Evolutionary conservation across 2,888 invertebrate genomes (phyloP), one percentile per base, ranked within the genome.

Genomic region (Drosophila kuntzei): DNA sequence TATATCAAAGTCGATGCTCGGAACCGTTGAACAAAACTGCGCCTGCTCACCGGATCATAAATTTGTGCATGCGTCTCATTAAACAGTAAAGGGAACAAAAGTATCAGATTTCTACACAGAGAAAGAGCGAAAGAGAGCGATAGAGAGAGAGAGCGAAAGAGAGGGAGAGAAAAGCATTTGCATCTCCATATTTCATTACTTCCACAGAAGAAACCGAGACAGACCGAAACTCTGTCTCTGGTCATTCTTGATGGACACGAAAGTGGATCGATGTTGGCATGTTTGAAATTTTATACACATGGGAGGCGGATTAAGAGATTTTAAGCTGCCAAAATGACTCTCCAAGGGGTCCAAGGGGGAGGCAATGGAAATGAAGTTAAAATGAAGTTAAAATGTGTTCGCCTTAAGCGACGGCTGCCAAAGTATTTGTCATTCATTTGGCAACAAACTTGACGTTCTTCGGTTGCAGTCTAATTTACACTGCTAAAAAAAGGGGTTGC

Each of bases 11-110:
- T 51, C 46, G 57, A 71, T 58, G 70, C 63, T 63, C 34, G 46
- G 34, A 68, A 39, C 63, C 71, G 78, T 79, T 89, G 79, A 89
- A 87, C 85, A 87, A 87, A 89, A 83, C 87, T 89, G 85, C 80
- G 87, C 79, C 84, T 87, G 87, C 77, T 79, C 78, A 90, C 81
- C 89, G 81, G 84, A 87, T 84, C 87, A 90, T 89, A 87, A 89
- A 90, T 87, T 90, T 81, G 89, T 89, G 90, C 89, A 90, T 85
- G 76, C 86, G 89, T 87, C 88, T 89, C 89, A 89, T 89, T 89
- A 89, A 81, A 71, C 89, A 90, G 71, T 70, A 71, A 82, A 79
- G 81, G 81, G 79, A 79, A 84, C 82, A 87, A 89, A 89, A 87
- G 76, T 89, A 88, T 90, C 87, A 71, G 76, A 82, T 90, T 89